phyloP scores from a whole-genome alignment of 2,797 vertebrate genomes.

The Halcyon leucocephala region DNA sequence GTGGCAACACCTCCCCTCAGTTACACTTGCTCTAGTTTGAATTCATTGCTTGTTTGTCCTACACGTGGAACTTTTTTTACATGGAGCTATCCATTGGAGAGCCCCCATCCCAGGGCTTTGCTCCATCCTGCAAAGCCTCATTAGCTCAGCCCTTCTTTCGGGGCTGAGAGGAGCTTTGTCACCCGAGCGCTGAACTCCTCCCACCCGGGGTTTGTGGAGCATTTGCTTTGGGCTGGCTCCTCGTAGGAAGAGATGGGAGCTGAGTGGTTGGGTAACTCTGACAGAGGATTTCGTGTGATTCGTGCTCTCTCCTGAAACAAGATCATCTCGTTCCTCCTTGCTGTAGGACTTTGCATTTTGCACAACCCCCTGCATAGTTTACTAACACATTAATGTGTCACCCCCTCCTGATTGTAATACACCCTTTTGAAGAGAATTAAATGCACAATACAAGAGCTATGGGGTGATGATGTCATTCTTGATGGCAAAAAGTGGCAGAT shows the following conservation, averaged over 20 bases:
- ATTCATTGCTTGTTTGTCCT: not conserved
- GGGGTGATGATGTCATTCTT: not conserved
- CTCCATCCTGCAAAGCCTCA: too few relatives aligned
- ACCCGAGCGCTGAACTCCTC: not conserved
- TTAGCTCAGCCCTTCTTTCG: rapidly evolving
- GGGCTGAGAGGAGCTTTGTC: not conserved
- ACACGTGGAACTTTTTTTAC: not conserved
- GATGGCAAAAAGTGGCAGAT: not conserved
- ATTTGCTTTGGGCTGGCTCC: not conserved
- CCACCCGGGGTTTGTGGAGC: not conserved
- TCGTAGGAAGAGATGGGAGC: not conserved
- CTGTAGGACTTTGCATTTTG: slow-evolving; percentile 18
- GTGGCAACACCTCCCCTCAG: not conserved
- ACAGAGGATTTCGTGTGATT: not conserved
- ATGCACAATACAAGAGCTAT: not conserved
- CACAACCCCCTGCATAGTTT: not conserved
- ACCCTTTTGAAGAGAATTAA: slow-evolving; percentile 54
- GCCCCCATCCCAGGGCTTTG: not conserved
- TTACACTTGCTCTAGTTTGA: not conserved
- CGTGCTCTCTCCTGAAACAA: not conserved
- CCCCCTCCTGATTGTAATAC: not conserved
- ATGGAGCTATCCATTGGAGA: not conserved
- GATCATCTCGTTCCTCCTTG: not conserved
- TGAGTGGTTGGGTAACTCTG: not conserved
- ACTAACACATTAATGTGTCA: not conserved